phyloP scores from a whole-genome alignment of 2,797 vertebrate genomes.

The Thalassophryne amazonica region DNA sequence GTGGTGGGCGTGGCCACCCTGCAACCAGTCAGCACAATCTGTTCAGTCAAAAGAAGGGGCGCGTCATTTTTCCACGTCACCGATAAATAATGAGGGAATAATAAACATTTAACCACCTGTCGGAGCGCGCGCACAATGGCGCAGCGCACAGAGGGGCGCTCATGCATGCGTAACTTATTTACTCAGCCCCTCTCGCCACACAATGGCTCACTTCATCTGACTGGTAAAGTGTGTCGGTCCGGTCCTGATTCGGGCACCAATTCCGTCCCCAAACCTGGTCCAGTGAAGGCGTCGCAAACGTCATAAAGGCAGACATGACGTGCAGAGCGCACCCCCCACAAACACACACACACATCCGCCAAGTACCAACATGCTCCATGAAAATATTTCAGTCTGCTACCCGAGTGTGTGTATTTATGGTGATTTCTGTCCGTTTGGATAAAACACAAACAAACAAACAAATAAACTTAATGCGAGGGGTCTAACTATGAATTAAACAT shows the following conservation, averaged over 20 bases:
- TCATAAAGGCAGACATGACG: too few relatives aligned
- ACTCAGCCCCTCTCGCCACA: slow-evolving; percentile 94
- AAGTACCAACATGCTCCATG: too few relatives aligned
- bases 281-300: too few relatives aligned
- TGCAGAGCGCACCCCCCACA: too few relatives aligned
- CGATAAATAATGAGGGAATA: slow-evolving; percentile 80
- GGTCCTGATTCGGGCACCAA: not conserved
- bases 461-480: too few relatives aligned
- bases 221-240: slow-evolving; percentile 79
- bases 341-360: too few relatives aligned
- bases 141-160: slow-evolving; percentile 85
- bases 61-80: slow-evolving; percentile 63
- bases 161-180: slow-evolving; percentile 99
- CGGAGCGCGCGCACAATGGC: slow-evolving; percentile 86
- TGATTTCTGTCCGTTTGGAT: too few relatives aligned
- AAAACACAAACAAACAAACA: too few relatives aligned
- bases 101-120: slow-evolving; percentile 99
- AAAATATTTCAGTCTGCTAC: too few relatives aligned
- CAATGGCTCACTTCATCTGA: slow-evolving; percentile 96
- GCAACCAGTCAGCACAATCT: slow-evolving; percentile 74
- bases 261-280: too few relatives aligned
- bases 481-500: too few relatives aligned
- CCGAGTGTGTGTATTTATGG: too few relatives aligned
- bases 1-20: slow-evolving; percentile 48
- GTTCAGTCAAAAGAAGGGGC: slow-evolving; percentile 69